phyloP scores from a whole-genome alignment of 2,888 invertebrate genomes.

The Amiota mariae region DNA sequence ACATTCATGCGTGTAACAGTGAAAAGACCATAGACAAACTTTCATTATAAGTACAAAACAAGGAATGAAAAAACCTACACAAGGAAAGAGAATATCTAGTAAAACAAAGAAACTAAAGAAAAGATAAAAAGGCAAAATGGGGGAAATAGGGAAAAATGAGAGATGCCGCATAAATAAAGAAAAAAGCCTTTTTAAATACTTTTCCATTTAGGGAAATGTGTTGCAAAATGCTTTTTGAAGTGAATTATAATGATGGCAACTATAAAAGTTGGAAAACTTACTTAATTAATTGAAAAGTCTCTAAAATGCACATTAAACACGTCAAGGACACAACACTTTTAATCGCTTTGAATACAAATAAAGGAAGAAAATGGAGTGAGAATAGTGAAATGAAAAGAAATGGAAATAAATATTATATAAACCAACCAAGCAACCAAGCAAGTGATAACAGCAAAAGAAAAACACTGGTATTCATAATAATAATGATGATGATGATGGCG shows the following conservation, averaged over 20 bases:
- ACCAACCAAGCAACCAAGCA: not conserved
- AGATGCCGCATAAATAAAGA: too few relatives aligned
- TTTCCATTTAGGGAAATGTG: not conserved
- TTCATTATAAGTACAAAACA: not conserved
- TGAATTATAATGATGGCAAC: not conserved
- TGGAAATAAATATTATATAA: not conserved
- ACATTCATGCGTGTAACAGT: not conserved
- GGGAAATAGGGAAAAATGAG: too few relatives aligned
- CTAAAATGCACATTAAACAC: conserved; percentile 19
- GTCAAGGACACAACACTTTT: conserved; percentile 11
- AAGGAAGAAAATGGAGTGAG: too few relatives aligned
- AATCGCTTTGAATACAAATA: not conserved
- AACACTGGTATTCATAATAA: not conserved
- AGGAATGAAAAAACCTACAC: too few relatives aligned
- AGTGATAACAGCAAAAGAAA: not conserved
- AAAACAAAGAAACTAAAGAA: too few relatives aligned
- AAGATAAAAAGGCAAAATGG: too few relatives aligned
- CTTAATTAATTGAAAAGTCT: conserved; percentile 62
- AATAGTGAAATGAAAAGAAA: not conserved
- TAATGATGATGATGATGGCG: not conserved
- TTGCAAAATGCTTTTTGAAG: not conserved
- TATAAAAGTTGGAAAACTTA: conserved; percentile 46
- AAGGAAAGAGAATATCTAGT: too few relatives aligned
- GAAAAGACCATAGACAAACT: not conserved
- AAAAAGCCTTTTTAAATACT: too few relatives aligned